Base-by-base conservation (phyloP, 1,140 invertebrate genomes). In the Sesamia nonagrioides region DNA sequence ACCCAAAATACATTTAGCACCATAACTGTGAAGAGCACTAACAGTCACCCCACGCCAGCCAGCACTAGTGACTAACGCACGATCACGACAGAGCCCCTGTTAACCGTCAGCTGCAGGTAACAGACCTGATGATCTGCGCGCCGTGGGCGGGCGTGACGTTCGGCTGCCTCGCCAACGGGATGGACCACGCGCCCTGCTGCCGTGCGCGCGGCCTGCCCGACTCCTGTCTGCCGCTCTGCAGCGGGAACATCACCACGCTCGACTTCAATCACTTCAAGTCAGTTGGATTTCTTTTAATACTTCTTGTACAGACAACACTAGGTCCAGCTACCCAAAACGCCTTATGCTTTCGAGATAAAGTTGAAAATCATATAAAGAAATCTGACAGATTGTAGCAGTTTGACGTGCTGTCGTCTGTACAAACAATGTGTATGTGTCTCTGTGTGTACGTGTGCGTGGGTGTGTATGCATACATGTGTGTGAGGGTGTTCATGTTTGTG, bases 111-210 rank as follows among this genome's bases (percentile, higher is more conserved):
- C 87, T 95, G 80, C 91, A 95, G 94, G 93, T 94, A 69, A 96
- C 95, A 77, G 97, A 98, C 90, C 94, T 98, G 82, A 98, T 98
- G 97, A 97, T 98, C 37, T 98, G 98, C 90, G 97, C 97, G 0
- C 97, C 97, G 0, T 98, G 97, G 97, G 97, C 97, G 1, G 96
- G 96, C 0, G 96, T 96, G 21, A 97, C 97, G 2, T 98, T 98
- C 87, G 96, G 96, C 3, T 98, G 98, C 87, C 94, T 98, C 66
- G 96, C 97, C 15, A 97, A 98, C 85, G 97, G 97, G 1, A 96
- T 97, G 77, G 97, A 98, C 94, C 97, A 98, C 92, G 97, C 97
- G 1, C 96, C 97, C 0, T 98, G 97, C 94, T 98, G 98, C 87
- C 95, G 96, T 21, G 95, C 96, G 0, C 94, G 97, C 42, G 97